Conservation (phyloP, 1,140 invertebrate genomes). For the Drosophila prosaltans region DNA sequence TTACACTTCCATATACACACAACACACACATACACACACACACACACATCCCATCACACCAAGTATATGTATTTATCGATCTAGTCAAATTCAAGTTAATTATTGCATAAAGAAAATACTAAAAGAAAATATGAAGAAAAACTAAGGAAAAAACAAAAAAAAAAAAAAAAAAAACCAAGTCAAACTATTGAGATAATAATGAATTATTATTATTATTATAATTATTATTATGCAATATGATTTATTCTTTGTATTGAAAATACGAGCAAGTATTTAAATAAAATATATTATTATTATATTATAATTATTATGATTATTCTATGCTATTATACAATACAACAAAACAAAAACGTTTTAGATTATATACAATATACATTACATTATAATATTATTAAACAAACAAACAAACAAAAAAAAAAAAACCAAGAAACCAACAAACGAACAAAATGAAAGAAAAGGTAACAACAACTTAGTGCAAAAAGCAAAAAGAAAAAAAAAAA, state of each 20-base stretch:
- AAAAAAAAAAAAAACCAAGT: constrained; percentile 59
- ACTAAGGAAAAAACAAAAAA: constrained; percentile 30
- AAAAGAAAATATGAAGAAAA: constrained; percentile 22
- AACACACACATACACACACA: constrained; percentile 47
- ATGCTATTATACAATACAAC: constrained; percentile 67
- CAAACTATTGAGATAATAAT: constrained; percentile 80
- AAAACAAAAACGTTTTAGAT: constrained; percentile 59
- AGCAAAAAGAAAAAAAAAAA: constrained; percentile 34
- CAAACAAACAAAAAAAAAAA: constrained; percentile 41
- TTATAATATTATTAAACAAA: constrained; percentile 45
- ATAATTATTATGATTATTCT: constrained; percentile 72
- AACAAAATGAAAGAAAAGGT: constrained; percentile 32
- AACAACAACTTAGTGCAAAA: constrained; percentile 57
- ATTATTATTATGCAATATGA: constrained; percentile 66
- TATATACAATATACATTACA: constrained; percentile 69
- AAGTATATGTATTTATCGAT: constrained; percentile 74
- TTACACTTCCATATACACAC: constrained; percentile 48
- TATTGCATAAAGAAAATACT: constrained; percentile 68
- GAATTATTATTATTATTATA: constrained; percentile 58
- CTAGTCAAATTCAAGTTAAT: constrained; percentile 82
- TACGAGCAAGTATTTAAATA: constrained; percentile 74
- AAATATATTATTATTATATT: constrained; percentile 52
- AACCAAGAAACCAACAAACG: constrained; percentile 31
- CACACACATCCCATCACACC: constrained; percentile 31
- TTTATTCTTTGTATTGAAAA: constrained; percentile 73